Base-by-base conservation (phyloP, 1,140 invertebrate species). In the Aphaenogaster ashmeadi region DNA sequence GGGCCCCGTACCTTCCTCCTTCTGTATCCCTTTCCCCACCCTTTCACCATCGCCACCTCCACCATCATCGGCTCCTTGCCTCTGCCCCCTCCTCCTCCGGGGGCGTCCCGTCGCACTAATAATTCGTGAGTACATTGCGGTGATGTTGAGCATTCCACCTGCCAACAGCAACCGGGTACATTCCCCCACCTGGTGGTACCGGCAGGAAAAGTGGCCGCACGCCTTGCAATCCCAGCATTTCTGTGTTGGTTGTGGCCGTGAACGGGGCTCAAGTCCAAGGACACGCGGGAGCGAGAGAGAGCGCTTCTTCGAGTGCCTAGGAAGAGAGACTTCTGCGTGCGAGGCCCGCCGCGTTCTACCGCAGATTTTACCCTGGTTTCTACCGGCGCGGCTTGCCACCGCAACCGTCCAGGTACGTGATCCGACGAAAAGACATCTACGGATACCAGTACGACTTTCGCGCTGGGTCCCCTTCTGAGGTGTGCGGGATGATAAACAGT, bases 201-300 rank as follows among this genome's bases (percentile, higher is more conserved):
- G 86, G 89, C 92, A 94, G 93, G 94, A 95, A 95, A 95, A 94
- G 94, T 95, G 93, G 93, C 92, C 90, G 93, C 90, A 94, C 93
- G 91, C 93, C 92, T 94, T 93, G 93, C 93, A 93, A 94, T 94
- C 93, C 91, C 92, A 94, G 94, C 93, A 94, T 94, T 95, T 94
- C 94, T 94, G 93, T 94, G 93, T 94, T 94, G 94, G 93, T 95
- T 94, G 94, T 94, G 94, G 93, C 93, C 95, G 93, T 94, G 94
- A 95, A 95, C 94, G 94, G 94, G 93, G 92, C 92, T 94, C 94
- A 94, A 95, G 94, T 95, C 94, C 94, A 95, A 95, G 94, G 95
- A 94, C 94, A 94, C 92, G 91, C 91, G 90, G 87, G 79, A 87
- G 79, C 91, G 86, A 88, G 88, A 90, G 64, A 88, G 75, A 86